These are phyloP conservation scores for Craniophora ligustri DNA, from an alignment of 2,888 invertebrate species.

Conservation along the genomic window DNA sequence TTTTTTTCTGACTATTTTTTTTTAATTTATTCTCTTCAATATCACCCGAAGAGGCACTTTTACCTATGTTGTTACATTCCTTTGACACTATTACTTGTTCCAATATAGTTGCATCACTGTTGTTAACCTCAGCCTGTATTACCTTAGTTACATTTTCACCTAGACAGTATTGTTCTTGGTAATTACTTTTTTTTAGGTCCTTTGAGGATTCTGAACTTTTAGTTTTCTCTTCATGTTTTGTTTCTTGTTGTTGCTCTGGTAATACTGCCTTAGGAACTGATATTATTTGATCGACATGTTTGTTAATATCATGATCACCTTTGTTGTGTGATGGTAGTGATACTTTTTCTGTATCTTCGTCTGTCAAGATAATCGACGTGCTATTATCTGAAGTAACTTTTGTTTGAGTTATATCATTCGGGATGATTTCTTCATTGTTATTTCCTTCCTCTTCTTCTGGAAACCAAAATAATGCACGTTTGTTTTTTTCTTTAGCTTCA, in stretches of 20 bases:
- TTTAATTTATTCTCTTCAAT: constrained; percentile 39
- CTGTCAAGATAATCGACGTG: not conserved
- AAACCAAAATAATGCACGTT: constrained; percentile 77
- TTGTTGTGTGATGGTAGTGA: not conserved
- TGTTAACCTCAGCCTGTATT: not conserved
- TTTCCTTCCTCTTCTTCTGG: constrained; percentile 67
- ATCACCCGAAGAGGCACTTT: constrained; percentile 48
- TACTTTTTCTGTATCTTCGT: not conserved
- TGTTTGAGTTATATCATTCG: not conserved
- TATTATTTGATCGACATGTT: not conserved
- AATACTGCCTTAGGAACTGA: not conserved
- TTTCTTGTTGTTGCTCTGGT: not conserved
- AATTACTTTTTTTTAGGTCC: not conserved
- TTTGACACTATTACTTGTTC: constrained; percentile 2
- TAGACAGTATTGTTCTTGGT: not conserved
- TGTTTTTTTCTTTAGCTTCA: constrained; percentile 76
- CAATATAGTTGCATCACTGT: not conserved
- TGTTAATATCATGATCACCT: not conserved
- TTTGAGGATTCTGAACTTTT: not conserved
- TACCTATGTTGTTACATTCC: constrained; percentile 34
- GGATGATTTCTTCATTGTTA: constrained; percentile 11
- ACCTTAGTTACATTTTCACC: constrained; percentile 1
- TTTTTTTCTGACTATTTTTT: constrained; percentile 35
- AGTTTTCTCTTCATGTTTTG: not conserved
- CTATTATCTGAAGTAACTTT: not conserved